Conservation (phyloP, 2,113 vertebrate species). For the Hydrochoerus hydrochaeris region DNA sequence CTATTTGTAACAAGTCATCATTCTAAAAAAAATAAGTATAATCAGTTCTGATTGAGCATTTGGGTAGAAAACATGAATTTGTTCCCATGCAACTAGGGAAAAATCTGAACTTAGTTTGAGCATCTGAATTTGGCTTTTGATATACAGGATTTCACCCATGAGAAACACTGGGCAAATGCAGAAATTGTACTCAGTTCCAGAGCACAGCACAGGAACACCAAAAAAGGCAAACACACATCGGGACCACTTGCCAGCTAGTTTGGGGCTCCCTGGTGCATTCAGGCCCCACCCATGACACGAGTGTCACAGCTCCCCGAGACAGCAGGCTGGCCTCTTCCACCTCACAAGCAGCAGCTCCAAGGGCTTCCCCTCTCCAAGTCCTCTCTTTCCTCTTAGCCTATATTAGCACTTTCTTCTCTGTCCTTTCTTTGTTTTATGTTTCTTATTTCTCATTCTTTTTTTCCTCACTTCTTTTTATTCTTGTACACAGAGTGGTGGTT, state of each 20-base stretch:
- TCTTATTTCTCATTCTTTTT: neutral
- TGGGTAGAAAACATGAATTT: conserved; percentile 23
- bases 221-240: accelerated
- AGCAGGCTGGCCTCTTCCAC: neutral
- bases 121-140: neutral
- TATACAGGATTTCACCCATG: neutral
- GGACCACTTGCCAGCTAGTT: too few relatives aligned
- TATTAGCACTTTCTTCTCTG: neutral
- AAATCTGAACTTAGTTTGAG: neutral
- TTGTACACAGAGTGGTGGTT: neutral
- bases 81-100: neutral
- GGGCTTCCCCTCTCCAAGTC: neutral
- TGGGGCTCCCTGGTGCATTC: accelerated
- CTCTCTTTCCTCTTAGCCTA: neutral
- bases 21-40: neutral
- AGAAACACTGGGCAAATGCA: neutral
- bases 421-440: neutral
- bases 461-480: neutral
- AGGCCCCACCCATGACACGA: accelerated
- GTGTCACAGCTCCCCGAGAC: accelerated
- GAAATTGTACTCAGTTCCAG: neutral
- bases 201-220: neutral
- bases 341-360: too few relatives aligned
- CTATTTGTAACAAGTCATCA: neutral
- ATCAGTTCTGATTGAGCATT: neutral